Conservation (phyloP, 2,113 vertebrate species). For the mouse (Mus musculus) region GRCm39 chr15:11454001-11454500, state of each 20-base stretch:
- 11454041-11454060: not conserved
- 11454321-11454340: slow-evolving; percentile 15
- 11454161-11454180: not conserved
- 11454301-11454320: slow-evolving; percentile 54
- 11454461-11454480: not conserved
- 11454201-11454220: slow-evolving; percentile 73
- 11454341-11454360: slow-evolving; percentile 13
- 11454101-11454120: not conserved
- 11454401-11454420: not conserved
- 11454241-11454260: slow-evolving; percentile 63
- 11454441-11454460: not conserved
- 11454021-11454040: not conserved
- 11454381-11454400: slow-evolving; percentile 43
- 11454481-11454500: not conserved
- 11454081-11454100: not conserved
- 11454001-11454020: not conserved
- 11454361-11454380: slow-evolving; percentile 44
- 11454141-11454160: not conserved
- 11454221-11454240: slow-evolving; percentile 54
- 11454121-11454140: not conserved
- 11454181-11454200: not conserved
- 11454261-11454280: slow-evolving; percentile 47
- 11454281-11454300: slow-evolving; percentile 63
- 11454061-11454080: not conserved
- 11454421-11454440: slow-evolving; percentile 36